Percentiles rank a stretch among this genome's conserved stretches.
Evolutionary conservation across 1,140 invertebrate species (phyloP).

Genomic region (Pseudomyrmex concolor): DNA sequence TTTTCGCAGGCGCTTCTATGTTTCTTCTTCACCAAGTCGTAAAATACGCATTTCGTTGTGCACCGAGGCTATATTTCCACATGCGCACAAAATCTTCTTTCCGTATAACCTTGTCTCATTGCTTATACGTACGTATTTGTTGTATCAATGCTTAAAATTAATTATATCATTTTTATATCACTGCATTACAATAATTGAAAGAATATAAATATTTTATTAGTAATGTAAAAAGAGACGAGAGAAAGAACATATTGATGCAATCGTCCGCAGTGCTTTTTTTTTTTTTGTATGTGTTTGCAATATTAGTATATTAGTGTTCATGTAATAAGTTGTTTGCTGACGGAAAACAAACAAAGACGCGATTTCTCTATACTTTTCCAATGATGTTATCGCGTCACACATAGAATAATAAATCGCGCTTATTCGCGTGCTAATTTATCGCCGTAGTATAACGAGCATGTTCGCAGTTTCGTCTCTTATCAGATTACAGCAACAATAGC

Average conservation of each 20-base stretch:
- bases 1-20: neutral
- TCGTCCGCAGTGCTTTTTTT: neutral
- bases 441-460: constrained; percentile 26
- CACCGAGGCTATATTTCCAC: neutral
- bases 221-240: neutral
- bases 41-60: neutral
- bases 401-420: constrained; percentile 47
- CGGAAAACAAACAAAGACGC: constrained; percentile 16
- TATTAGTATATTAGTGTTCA: neutral
- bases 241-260: neutral
- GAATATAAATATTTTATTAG: neutral
- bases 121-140: neutral
- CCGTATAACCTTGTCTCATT: neutral
- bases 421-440: constrained; percentile 44
- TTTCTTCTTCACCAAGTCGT: constrained; percentile 4
- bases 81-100: neutral
- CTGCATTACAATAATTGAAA: too few species aligned
- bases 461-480: constrained; percentile 15
- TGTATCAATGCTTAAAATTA: neutral
- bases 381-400: constrained; percentile 17
- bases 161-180: neutral
- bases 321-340: neutral
- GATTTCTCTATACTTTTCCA: constrained; percentile 29
- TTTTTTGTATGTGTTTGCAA: neutral
- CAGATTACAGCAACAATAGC: constrained; percentile 40